Evolutionary conservation across 2,888 invertebrate species (phyloP), one percentile per base, ranked within the genome.

Genomic region (Leucoma salicis): DNA sequence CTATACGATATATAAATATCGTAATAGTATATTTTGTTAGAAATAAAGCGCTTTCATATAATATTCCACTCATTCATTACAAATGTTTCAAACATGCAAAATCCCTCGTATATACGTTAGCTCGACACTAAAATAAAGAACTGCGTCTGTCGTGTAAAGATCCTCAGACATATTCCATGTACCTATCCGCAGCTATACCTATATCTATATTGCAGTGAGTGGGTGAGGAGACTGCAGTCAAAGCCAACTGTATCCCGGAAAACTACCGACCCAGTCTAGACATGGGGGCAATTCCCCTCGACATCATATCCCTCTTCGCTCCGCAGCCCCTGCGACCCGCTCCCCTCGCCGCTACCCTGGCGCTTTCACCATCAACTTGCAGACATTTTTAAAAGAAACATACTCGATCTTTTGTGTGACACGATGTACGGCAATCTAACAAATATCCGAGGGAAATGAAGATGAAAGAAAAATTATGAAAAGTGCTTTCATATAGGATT

Each of bases 211-310:
- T 85, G 85, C 86, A 83, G 78, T 82, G 86, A 86, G 87, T 87
- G 86, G 86, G 84, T 84, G 82, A 85, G 70, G 78, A 77, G 78
- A 83, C 86, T 88, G 88, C 88, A 87, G 85, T 75, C 84, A 84
- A 82, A 82, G 82, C 80, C 77, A 80, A 69, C 82, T 85, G 88
- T 86, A 89, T 86, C 88, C 88, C 82, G 89, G 90, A 90, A 87
- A 89, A 89, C 90, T 90, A 88, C 87, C 90, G 89, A 90, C 90
- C 90, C 90, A 90, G 90, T 90, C 90, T 90, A 90, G 90, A 90
- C 90, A 74, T 83, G 89, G 88, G 84, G 89, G 88, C 87, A 85
- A 74, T 80, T 82, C 84, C 83, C 86, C 82, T 74, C 71, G 52
- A 53, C 56, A 49, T 60, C 61, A 51, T 63, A 53, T 54, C 63